Evolutionary conservation across 2,888 invertebrate species (phyloP), one percentile per base, ranked within the genome.

Genomic region (Epinotia bilunana): DNA sequence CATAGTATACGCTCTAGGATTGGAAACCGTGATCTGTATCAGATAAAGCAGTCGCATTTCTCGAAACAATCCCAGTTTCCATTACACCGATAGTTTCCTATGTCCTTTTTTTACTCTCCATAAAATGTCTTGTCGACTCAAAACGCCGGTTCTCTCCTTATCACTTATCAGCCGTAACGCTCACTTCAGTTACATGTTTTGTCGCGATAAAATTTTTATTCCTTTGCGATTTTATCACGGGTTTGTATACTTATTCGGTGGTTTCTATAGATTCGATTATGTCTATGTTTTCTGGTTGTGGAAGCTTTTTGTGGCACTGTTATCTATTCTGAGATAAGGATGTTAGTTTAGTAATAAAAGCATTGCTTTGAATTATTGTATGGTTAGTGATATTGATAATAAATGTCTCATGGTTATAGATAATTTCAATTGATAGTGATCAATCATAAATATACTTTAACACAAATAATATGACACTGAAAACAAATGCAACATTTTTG

Each of bases 81-180:
- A 62, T 58, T 46, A n/a, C 33, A 67, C 46, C 43, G 60, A 76
- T 79, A 76, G 72, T 79, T 78, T 78, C 76, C 69, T 23, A 77
- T 76, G 76, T 49, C 71, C 72, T 76, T 83, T 81, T 83, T 84
- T 82, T 81, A 78, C 76, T 79, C 74, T 65, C 76, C 77, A 81
- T 81, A 83, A 83, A 86, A 80, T 78, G 78, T 78, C 78, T 80
- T 79, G 73, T 77, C 73, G 70, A 64, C 70, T 67, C 64, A 60
- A 63, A 65, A 70, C 39, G 69, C 63, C 49, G 3, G 67, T 53
- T 64, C 72, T 55, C 46, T 65, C 67, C 65, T 61, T 67, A 53
- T 57, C 58, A 49, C 69, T 81, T 83, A 83, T 84, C 82, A 79
- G 79, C 78, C 76, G 79, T 79, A 78, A 79, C 79, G 79, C 80